Percentiles rank a stretch among this genome's conserved stretches.
Conservation (phyloP, 2,113 vertebrate species). For the Oxyruncus cristatus region DNA sequence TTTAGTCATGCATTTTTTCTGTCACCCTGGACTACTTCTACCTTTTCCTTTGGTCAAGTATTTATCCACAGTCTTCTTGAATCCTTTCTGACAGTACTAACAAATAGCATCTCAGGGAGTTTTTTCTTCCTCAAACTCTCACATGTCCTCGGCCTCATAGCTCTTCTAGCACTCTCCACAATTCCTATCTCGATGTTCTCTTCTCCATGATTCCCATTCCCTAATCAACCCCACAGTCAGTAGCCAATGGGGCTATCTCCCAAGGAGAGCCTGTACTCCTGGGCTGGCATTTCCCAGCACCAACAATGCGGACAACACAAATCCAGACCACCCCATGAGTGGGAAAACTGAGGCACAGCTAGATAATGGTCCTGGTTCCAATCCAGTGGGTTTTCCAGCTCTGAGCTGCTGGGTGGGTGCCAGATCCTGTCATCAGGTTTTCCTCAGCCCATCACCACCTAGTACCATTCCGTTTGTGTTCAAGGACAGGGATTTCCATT, state of each 20-base stretch:
- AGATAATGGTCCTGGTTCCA: background rate
- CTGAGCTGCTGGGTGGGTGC: background rate
- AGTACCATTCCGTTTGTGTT: background rate
- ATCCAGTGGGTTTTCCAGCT: background rate
- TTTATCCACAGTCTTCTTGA: background rate
- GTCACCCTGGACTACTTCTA: background rate
- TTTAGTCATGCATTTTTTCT: background rate
- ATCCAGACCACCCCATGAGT: rapidly evolving
- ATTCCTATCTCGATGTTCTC: background rate
- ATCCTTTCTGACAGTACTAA: background rate
- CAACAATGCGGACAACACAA: background rate
- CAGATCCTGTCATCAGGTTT: background rate
- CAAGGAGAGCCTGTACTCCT: too few species aligned
- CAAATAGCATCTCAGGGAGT: background rate
- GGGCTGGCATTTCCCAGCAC: background rate
- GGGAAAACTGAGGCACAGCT: background rate
- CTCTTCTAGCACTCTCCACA: background rate
- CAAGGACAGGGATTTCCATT: background rate
- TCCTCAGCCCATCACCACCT: background rate
- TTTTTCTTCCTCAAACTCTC: background rate
- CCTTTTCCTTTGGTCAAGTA: background rate
- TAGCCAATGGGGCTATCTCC: background rate
- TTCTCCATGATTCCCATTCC: background rate
- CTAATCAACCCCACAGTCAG: background rate
- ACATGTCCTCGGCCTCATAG: background rate